Base-by-base conservation (phyloP, 2,888 invertebrate genomes). In the Yponomeuta cagnagella region DNA sequence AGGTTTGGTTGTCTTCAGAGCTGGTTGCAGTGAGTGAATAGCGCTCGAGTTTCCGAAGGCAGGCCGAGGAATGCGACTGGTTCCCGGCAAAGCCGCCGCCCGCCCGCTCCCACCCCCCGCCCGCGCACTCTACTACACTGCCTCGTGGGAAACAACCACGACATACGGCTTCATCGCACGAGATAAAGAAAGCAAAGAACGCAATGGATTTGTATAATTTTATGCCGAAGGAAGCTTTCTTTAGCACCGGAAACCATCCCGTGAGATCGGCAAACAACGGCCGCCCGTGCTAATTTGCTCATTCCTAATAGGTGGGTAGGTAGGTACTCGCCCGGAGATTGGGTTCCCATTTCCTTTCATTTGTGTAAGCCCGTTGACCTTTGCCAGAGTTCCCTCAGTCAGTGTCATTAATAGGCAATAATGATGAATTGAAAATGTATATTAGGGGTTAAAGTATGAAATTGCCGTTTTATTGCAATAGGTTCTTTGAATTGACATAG, bases 191-290 rank as follows among this genome's bases (percentile, higher is more conserved):
- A 69, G 63, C 30, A 37, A 68, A 68, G 48, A 68, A 23, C 23
- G 68, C 12, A 31, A 65, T 43, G 43, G 43, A 67, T 37, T 33
- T n/a, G 67, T 37, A n/a, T 43, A 68, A 48, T 37, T 68, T 43
- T 6, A 68, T 48, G 23, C 10, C 37, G 68, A 68, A 43, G 68
- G 68, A 68, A 68, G 48, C 48, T 68, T 68, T 48, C 33, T 48
- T 58, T 69, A 76, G 80, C 82, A 79, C 83, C 84, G 87, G 87
- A 87, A 83, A 81, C 81, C 77, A 77, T 76, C 76, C 73, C 83
- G 88, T 90, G 89, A 84, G 90, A 90, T 88, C 80, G 72, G 82
- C 84, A 89, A 89, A 89, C 83, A 89, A 77, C 75, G 72, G 75
- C 9, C 23, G 70, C 72, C 71, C 71, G 67, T 69, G 72, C 72